A percentile compares a stretch with the other conserved stretches of the same genome.
phyloP scores from a whole-genome alignment of 2,888 invertebrate genomes.

The Ecdyonurus torrentis region DNA sequence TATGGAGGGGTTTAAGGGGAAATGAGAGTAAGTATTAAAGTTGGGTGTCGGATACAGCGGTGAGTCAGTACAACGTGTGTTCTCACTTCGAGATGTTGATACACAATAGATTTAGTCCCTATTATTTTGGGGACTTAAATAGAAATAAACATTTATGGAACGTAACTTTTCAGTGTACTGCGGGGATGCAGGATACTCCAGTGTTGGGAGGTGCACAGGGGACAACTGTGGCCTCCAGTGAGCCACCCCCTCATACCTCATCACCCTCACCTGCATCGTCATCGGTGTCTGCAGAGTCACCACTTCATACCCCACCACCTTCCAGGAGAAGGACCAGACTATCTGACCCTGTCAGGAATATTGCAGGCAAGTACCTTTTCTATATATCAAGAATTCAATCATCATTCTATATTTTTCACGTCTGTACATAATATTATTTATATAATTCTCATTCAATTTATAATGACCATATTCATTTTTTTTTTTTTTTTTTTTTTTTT shows the following conservation, averaged over 20 bases:
- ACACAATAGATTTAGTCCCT: neutral
- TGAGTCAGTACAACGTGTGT: neutral
- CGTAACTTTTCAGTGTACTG: neutral
- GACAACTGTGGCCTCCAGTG: neutral
- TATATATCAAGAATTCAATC: too few relatives aligned
- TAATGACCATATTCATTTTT: too few relatives aligned
- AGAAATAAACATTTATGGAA: neutral
- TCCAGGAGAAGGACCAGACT: neutral
- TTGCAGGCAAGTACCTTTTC: neutral
- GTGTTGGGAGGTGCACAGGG: neutral
- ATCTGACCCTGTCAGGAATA: neutral
- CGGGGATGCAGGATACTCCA: neutral
- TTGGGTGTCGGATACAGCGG: neutral
- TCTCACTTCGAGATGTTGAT: neutral
- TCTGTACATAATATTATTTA: too few relatives aligned
- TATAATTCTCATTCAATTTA: too few relatives aligned
- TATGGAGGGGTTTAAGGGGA: too few relatives aligned
- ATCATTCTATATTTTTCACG: too few relatives aligned
- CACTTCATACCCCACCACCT: neutral
- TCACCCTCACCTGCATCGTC: neutral
- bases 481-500: too few relatives aligned
- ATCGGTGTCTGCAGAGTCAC: neutral
- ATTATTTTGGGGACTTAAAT: neutral
- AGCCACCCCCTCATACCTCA: neutral
- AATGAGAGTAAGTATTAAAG: neutral